phyloP scores from a whole-genome alignment of 2,888 invertebrate genomes.

The Saturnia pavonia region DNA sequence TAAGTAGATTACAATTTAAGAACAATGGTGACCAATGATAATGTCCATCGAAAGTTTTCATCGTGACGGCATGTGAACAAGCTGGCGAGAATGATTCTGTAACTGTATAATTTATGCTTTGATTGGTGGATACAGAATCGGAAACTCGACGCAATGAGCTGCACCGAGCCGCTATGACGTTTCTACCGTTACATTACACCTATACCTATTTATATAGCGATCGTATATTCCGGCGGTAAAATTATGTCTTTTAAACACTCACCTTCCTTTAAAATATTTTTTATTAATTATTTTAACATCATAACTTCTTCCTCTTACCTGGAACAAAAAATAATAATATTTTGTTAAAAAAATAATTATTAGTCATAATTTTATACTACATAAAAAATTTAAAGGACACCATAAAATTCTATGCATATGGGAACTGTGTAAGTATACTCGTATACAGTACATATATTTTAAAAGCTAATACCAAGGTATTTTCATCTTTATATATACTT shows the following conservation, averaged over 20 bases:
- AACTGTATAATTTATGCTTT: background rate
- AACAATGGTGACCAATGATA: background rate
- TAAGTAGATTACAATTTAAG: background rate
- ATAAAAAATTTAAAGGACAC: background rate
- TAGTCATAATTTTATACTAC: background rate
- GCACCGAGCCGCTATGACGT: background rate
- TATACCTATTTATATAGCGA: background rate
- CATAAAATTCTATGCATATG: no score
- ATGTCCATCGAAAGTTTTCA: background rate
- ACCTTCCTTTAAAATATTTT: background rate
- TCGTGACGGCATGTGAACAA: background rate
- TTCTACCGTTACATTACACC: background rate
- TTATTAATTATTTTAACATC: background rate
- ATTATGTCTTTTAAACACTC: background rate
- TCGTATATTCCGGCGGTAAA: background rate
- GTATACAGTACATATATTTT: background rate
- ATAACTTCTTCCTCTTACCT: background rate
- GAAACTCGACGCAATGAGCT: background rate
- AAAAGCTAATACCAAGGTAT: background rate
- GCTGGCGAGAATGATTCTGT: background rate
- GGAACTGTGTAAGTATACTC: no score
- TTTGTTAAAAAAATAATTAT: background rate
- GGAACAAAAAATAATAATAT: slow-evolving; percentile 1
- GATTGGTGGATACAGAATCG: background rate
- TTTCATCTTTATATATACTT: background rate